Conservation (phyloP, 2,797 vertebrate species). For the Cryptoprocta ferox region DNA sequence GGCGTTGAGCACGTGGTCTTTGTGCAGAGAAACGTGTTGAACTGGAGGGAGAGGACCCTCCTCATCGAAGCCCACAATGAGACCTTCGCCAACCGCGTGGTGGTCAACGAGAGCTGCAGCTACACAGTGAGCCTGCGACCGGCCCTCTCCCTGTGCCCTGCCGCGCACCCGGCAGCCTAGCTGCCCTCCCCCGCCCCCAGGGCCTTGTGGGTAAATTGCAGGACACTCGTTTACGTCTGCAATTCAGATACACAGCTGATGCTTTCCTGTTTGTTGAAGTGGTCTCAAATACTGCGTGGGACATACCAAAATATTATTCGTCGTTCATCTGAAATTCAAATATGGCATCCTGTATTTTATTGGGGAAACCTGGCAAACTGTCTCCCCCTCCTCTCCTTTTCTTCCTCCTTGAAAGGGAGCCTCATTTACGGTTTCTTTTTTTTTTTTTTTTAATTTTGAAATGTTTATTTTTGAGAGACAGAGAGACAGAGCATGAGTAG, state of each 20-base stretch:
- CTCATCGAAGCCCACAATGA: constrained; percentile 90
- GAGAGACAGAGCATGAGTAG: too few species aligned
- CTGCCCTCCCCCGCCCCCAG: background rate
- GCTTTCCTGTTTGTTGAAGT: background rate
- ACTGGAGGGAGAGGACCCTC: constrained; percentile 90
- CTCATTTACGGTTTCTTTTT: background rate
- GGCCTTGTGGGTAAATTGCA: too few species aligned
- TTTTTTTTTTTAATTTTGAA: too few species aligned
- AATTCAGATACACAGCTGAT: background rate
- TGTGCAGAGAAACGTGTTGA: constrained; percentile 89
- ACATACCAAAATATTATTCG: background rate
- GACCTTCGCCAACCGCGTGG: constrained; percentile 89
- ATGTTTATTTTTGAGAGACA: too few species aligned
- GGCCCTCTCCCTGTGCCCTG: background rate
- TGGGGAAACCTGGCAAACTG: background rate
- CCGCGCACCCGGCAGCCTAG: background rate
- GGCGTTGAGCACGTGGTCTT: constrained; percentile 90
- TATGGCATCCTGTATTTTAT: background rate
- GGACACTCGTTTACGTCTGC: too few species aligned
- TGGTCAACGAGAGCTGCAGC: constrained; percentile 88
- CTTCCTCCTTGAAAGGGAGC: background rate
- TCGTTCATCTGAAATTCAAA: background rate
- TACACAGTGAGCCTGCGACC: constrained; percentile 86
- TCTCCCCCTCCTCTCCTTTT: background rate
- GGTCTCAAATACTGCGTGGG: background rate